phyloP scores from a whole-genome alignment of 2,113 vertebrate genomes.

The Silurus asotus region DNA sequence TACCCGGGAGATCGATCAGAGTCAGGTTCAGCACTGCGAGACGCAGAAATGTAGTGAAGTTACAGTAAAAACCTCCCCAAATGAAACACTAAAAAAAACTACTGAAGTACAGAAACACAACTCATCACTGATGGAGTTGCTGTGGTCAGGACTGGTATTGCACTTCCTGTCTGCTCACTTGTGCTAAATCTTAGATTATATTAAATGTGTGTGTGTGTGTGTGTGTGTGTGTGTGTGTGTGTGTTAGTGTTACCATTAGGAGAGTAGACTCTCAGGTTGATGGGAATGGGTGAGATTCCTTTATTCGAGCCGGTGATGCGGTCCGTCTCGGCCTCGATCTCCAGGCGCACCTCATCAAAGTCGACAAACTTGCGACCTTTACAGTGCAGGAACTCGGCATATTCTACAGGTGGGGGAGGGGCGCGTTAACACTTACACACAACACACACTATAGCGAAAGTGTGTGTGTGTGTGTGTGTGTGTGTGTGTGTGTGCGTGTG shows the following conservation, averaged over 20 bases:
- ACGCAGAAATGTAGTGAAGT: background rate
- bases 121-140: too few relatives aligned
- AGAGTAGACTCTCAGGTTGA: slow-evolving; percentile 92
- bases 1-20: slow-evolving; percentile 78
- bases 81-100: too few relatives aligned
- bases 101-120: too few relatives aligned
- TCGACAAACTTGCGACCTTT: slow-evolving; percentile 94
- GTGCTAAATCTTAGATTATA: background rate
- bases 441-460: background rate
- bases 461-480: background rate
- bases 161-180: background rate
- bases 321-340: slow-evolving; percentile 92
- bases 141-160: background rate
- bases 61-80: too few relatives aligned
- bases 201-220: background rate
- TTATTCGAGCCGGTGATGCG: slow-evolving; percentile 91
- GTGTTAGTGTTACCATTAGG: slow-evolving; percentile 75
- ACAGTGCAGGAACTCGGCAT: slow-evolving; percentile 95
- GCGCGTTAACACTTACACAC: background rate
- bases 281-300: slow-evolving; percentile 90
- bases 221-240: slow-evolving; percentile 32
- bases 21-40: slow-evolving; percentile 40
- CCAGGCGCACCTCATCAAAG: slow-evolving; percentile 90
- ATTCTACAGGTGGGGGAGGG: slow-evolving; percentile 70
- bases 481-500: background rate